Base-by-base conservation (phyloP, 2,888 invertebrate species). In the Cyaniris semiargus region DNA sequence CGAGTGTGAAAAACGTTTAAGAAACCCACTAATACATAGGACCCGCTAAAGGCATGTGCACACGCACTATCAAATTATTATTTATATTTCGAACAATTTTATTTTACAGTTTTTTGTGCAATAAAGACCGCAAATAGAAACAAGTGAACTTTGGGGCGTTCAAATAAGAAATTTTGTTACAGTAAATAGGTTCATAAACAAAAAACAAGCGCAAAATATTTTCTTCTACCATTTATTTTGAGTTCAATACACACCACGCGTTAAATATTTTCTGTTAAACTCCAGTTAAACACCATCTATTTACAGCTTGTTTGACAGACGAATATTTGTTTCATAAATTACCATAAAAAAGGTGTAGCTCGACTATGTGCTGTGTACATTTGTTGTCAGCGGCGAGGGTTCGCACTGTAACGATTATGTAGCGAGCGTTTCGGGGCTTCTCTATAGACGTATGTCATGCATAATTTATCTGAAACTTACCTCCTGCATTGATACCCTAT, bases 301-400 rank as follows among this genome's bases (percentile, higher is more conserved):
- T 66, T 66, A 15, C 15, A 66, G 27, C 27, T 31, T 27, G 27
- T 53, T 74, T 74, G 53, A 53, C 53, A 53, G 74, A 53, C 74
- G 74, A 27, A 48, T 74, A 74, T 74, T 74, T 74, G 74, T 74
- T 48, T 74, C 74, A 48, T 23, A 74, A 74, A 74, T 72, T 44
- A 72, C 48, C 48, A 53, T 74, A 74, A 53, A 74, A 48, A 31
- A 31, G 48, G 74, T 53, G 48, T 53, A 27, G 21, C 2, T 15
- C 48, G 48, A 23, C 72, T 72, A 18, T 74, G 74, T 74, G 44
- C 48, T 34, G 44, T 74, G 74, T 74, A 53, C 27, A 53, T 72
- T 72, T 74, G 15, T 74, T 23, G 53, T 21, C 7, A 48, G 13
- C 74, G 27, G 27, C 66, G 66, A 53, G 53, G 74, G 74, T 74